Conservation (phyloP, 2,113 vertebrate species). For the Benitochromis conjunctus region DNA sequence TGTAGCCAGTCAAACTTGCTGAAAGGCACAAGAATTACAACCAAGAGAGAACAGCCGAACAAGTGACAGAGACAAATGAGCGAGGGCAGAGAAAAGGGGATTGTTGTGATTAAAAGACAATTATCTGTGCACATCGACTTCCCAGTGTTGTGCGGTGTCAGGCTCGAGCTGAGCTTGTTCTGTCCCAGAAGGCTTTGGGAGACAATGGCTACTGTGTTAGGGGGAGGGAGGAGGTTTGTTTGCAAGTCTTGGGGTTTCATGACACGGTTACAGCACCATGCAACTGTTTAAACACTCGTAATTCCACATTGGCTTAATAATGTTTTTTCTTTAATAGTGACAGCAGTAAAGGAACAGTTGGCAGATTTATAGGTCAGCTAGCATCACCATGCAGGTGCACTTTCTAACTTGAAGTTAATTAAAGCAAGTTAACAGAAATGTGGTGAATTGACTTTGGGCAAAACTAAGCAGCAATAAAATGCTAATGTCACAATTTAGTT, state of each 20-base stretch:
- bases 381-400: neutral
- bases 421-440: neutral
- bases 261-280: conserved; percentile 22
- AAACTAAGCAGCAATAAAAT: neutral
- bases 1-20: neutral
- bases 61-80: conserved; percentile 49
- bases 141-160: conserved; percentile 76
- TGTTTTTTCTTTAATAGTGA: neutral
- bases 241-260: conserved; percentile 36
- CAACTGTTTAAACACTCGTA: neutral
- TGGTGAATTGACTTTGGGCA: neutral
- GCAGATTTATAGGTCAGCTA: neutral
- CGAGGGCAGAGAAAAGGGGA: conserved; percentile 54
- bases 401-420: neutral
- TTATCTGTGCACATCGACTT: conserved; percentile 76
- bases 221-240: conserved; percentile 28
- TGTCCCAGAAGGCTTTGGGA: conserved; percentile 57
- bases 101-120: conserved; percentile 76
- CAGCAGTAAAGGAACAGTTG: neutral
- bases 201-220: conserved; percentile 74
- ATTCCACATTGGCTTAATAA: neutral
- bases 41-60: conserved; percentile 27
- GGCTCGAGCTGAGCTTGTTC: conserved; percentile 72
- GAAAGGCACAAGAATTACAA: conserved; percentile 28
- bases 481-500: neutral